Evolutionary conservation across 2,888 invertebrate species (phyloP).

Genomic region (Meteorus colon): DNA sequence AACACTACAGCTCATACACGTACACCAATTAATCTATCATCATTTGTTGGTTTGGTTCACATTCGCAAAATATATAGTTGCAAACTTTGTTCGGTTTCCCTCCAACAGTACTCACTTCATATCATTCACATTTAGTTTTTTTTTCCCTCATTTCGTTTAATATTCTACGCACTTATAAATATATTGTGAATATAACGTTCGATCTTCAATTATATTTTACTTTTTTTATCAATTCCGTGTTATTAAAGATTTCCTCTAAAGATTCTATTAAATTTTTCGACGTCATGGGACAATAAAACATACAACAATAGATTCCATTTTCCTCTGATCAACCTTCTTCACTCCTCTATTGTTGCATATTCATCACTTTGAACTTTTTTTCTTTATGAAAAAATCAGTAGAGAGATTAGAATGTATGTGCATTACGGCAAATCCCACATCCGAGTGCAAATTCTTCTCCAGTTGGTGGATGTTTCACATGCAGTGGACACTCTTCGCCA

Average conservation of each 20-base stretch:
- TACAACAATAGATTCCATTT: neutral
- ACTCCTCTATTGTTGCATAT: neutral
- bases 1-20: neutral
- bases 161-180: neutral
- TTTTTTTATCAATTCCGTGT: conserved; percentile 11
- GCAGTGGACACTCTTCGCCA: conserved; percentile 96
- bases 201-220: neutral
- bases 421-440: conserved; percentile 97
- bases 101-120: neutral
- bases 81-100: neutral
- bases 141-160: neutral
- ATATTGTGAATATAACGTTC: conserved; percentile 6
- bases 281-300: neutral
- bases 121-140: neutral
- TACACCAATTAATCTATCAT: neutral
- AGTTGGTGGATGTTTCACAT: conserved; percentile 95
- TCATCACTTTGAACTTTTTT: conserved; percentile 32
- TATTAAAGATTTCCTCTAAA: neutral
- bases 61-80: neutral
- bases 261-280: neutral
- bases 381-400: conserved; percentile 10
- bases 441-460: conserved; percentile 99
- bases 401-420: conserved; percentile 85
- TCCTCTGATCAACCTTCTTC: neutral
- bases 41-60: neutral